Percentiles rank a stretch among this genome's conserved stretches.
Conservation (phyloP, 2,888 invertebrate genomes). For the Scaptomyza flava region DNA sequence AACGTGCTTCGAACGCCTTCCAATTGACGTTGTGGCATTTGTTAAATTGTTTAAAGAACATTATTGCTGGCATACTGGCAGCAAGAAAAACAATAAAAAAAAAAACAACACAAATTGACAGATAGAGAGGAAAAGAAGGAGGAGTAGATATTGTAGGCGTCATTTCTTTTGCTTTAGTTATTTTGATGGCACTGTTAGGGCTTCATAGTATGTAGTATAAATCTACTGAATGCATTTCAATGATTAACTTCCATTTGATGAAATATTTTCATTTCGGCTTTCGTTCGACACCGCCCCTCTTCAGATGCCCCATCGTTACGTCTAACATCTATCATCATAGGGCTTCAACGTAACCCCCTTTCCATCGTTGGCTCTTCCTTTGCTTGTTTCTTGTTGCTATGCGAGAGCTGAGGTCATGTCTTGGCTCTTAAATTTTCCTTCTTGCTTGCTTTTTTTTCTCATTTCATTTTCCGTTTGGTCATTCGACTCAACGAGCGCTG, state of each 20-base stretch:
- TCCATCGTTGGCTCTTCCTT: neutral
- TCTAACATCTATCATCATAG: constrained; percentile 22
- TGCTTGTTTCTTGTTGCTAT: constrained; percentile 25
- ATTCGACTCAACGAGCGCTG: constrained; percentile 2
- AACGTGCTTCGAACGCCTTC: constrained; percentile 61
- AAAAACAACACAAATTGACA: constrained; percentile 1
- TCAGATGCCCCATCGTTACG: neutral
- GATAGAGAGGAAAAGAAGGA: neutral
- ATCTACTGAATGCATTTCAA: constrained; percentile 68
- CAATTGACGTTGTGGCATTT: constrained; percentile 60
- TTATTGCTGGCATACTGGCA: too few relatives aligned
- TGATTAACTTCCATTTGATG: constrained; percentile 72
- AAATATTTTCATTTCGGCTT: constrained; percentile 65
- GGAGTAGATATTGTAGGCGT: constrained; percentile 38
- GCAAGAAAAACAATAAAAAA: neutral
- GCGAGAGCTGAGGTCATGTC: constrained; percentile 46
- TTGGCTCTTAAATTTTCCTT: constrained; percentile 13
- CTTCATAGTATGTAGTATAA: constrained; percentile 49
- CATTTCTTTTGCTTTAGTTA: constrained; percentile 53
- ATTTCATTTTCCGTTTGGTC: constrained; percentile 25
- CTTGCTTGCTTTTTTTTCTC: neutral
- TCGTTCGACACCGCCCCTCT: constrained; percentile 14
- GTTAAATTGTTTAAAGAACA: constrained; percentile 67
- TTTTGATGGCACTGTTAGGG: constrained; percentile 58
- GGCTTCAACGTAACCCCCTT: constrained; percentile 41